Evolutionary conservation across 2,797 vertebrate genomes (phyloP).

Genomic region (Diceros bicornis): DNA sequence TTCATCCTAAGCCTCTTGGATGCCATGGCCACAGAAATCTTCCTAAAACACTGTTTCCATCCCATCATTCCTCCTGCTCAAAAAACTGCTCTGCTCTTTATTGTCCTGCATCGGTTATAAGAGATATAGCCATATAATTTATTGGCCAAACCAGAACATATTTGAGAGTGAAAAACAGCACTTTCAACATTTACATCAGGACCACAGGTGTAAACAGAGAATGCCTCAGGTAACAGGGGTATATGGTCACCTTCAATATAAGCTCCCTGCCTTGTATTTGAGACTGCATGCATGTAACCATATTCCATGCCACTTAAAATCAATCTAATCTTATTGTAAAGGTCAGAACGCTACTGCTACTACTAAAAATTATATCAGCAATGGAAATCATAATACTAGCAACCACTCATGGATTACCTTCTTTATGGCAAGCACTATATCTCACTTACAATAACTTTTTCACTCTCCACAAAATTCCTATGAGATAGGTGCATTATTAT

Average conservation of each 20-base stretch:
- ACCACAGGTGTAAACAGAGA: neutral
- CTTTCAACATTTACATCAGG: constrained; percentile 45
- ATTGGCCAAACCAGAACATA: neutral
- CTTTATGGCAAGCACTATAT: neutral
- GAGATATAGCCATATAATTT: neutral
- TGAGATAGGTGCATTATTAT: neutral
- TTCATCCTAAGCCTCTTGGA: neutral
- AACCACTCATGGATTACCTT: neutral
- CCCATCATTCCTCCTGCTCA: neutral
- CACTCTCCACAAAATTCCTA: neutral
- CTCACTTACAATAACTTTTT: neutral
- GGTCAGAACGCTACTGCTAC: neutral
- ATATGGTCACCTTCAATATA: neutral
- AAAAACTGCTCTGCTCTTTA: neutral
- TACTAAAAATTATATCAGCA: neutral
- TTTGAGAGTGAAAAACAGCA: neutral
- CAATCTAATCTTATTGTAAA: constrained; percentile 36
- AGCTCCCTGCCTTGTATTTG: neutral
- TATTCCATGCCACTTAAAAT: neutral
- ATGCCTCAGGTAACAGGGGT: neutral
- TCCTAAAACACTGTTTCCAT: neutral
- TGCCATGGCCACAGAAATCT: neutral
- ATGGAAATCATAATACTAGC: neutral
- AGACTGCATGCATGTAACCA: neutral
- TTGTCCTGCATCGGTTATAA: neutral